phyloP scores from a whole-genome alignment of 2,797 vertebrate species.

The Todus mexicanus region DNA sequence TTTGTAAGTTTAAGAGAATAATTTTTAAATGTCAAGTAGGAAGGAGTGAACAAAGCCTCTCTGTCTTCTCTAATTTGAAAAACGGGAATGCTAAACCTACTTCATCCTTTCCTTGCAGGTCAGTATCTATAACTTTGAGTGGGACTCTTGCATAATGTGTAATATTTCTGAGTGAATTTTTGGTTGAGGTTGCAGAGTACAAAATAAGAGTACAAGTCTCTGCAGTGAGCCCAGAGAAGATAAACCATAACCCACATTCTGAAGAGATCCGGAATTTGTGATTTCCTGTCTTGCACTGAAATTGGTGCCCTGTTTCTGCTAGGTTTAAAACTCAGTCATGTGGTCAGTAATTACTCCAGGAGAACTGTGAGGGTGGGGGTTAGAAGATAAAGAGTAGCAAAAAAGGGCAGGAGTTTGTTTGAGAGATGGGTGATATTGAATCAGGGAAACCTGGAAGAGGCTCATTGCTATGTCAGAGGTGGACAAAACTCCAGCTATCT shows the following conservation, averaged over 20 bases:
- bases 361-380: neutral
- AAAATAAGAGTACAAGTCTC: neutral
- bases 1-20: neutral
- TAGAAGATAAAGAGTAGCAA: neutral
- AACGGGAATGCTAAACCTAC: neutral
- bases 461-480: neutral
- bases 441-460: neutral
- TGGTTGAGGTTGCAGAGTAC: neutral
- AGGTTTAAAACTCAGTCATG: neutral
- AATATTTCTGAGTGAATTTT: neutral
- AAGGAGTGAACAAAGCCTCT: neutral
- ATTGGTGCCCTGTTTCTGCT: neutral
- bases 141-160: neutral
- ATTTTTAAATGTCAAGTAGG: neutral
- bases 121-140: neutral
- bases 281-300: neutral
- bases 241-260: neutral
- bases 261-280: neutral
- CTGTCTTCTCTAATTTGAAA: neutral
- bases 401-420: neutral
- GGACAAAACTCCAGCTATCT: neutral
- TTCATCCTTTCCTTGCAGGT: neutral
- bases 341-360: neutral
- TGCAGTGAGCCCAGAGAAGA: neutral
- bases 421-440: neutral